Evolutionary conservation across 2,113 vertebrate genomes (phyloP).

Genomic region (Paramormyrops kingsleyae): DNA sequence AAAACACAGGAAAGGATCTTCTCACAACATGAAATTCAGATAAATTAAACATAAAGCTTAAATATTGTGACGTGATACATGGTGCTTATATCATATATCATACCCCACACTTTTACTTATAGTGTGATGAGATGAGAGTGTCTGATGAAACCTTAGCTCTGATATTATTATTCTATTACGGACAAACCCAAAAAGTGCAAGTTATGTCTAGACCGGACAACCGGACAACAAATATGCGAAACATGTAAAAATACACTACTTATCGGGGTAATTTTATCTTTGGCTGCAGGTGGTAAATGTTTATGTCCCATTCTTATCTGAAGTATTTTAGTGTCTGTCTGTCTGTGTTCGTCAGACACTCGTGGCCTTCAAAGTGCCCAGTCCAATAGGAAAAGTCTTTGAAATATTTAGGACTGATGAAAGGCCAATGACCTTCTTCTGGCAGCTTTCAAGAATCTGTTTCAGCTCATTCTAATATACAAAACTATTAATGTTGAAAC

Average conservation of each 20-base stretch:
- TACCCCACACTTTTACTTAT: neutral
- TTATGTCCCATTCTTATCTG: slow-evolving; percentile 21
- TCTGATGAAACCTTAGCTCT: neutral
- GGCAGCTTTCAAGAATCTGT: neutral
- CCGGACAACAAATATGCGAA: neutral
- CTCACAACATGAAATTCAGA: neutral
- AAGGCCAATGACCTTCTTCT: neutral
- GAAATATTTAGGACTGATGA: slow-evolving; percentile 1
- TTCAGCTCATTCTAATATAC: neutral
- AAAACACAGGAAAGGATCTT: neutral
- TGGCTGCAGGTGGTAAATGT: slow-evolving; percentile 20
- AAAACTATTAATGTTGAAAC: neutral
- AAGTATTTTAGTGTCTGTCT: slow-evolving; percentile 13
- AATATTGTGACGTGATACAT: neutral
- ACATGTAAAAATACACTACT: slow-evolving; percentile 7
- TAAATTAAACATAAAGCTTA: neutral
- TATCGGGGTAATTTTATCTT: slow-evolving; percentile 6
- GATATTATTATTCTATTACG: neutral
- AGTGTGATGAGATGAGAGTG: neutral
- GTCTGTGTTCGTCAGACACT: slow-evolving; percentile 5
- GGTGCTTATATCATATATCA: neutral
- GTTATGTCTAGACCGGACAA: neutral
- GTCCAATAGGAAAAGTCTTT: slow-evolving; percentile 6
- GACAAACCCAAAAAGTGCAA: neutral
- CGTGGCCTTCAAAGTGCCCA: slow-evolving; percentile 12